phyloP scores from a whole-genome alignment of 2,888 invertebrate species.

The Rhopalosiphum nymphaeae region DNA sequence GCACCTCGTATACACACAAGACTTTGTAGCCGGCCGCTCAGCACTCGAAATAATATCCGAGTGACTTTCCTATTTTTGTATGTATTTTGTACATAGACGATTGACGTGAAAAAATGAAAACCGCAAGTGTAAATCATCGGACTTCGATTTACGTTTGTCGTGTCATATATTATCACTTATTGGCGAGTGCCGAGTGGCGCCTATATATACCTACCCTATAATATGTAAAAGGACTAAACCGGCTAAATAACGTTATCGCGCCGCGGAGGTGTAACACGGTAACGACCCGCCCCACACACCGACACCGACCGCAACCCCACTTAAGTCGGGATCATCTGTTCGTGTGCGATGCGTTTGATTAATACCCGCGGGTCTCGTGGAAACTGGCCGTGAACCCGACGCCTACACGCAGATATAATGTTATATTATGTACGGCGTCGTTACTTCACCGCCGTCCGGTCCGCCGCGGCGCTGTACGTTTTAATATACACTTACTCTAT shows the following conservation, averaged over 20 bases:
- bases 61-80: background rate
- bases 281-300: background rate
- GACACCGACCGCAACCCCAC: background rate
- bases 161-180: background rate
- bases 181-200: background rate
- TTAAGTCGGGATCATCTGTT: background rate
- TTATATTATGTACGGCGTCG: background rate
- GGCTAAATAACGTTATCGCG: background rate
- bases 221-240: background rate
- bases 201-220: background rate
- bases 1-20: background rate
- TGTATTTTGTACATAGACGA: background rate
- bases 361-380: background rate
- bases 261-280: background rate
- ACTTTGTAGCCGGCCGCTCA: background rate
- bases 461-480: background rate
- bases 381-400: slow-evolving; percentile 4
- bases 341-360: background rate
- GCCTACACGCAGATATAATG: background rate
- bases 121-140: background rate
- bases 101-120: background rate
- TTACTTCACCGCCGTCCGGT: background rate
- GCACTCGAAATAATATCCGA: background rate
- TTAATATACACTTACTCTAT: background rate
- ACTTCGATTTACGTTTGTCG: background rate